Conservation (phyloP, 2,113 vertebrate genomes). For the Phylloscopus trochiloides region DNA sequence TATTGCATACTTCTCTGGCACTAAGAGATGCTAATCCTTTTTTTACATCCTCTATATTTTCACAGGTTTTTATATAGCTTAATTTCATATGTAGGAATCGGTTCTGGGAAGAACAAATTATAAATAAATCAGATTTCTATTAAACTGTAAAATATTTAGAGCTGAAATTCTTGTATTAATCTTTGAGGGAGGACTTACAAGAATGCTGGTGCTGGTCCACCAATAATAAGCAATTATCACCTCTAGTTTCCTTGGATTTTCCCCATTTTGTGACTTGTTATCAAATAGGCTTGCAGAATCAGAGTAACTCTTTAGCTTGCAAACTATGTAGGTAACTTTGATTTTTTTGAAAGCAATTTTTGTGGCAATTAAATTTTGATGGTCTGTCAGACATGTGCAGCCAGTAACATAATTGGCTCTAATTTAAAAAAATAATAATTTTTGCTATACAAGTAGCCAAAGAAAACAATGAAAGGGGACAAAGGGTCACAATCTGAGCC, state of each 20-base stretch:
- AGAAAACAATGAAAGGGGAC: slow-evolving; percentile 45
- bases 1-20: neutral
- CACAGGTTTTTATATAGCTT: neutral
- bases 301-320: neutral
- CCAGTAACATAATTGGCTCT: slow-evolving; percentile 45
- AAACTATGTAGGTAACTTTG: neutral
- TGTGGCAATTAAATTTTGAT: slow-evolving; percentile 54
- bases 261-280: neutral
- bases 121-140: slow-evolving; percentile 13
- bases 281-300: slow-evolving; percentile 8
- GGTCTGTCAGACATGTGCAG: slow-evolving; percentile 48
- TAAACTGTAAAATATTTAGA: neutral
- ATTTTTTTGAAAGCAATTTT: slow-evolving; percentile 42
- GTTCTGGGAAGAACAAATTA: neutral
- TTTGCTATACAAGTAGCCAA: slow-evolving; percentile 63
- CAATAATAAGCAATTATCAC: neutral
- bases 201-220: neutral
- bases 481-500: slow-evolving; percentile 57
- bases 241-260: neutral
- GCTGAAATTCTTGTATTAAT: neutral
- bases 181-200: neutral
- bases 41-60: neutral
- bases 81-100: neutral
- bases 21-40: neutral
- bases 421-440: slow-evolving; percentile 55